Conservation (phyloP, 2,113 vertebrate genomes). For the Festucalex cinctus region DNA sequence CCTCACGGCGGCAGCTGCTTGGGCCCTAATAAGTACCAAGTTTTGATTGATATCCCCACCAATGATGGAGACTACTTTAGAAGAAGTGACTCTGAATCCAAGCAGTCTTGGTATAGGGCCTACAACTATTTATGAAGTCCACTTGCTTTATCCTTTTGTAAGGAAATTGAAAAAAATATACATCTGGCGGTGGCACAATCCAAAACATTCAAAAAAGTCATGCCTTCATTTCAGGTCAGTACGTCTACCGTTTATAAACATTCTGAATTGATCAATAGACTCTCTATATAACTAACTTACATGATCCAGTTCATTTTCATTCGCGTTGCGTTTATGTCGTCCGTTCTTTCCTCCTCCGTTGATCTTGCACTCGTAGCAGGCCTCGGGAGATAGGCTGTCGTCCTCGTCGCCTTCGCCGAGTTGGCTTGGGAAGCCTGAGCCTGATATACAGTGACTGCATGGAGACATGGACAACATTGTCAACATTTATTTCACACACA, state of each 20-base stretch:
- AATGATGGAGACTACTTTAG: no score
- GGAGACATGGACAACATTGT: background rate
- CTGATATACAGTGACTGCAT: slow-evolving; percentile 87
- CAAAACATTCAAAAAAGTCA: background rate
- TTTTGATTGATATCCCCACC: no score
- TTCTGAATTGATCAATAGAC: background rate
- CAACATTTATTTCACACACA: background rate
- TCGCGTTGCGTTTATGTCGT: slow-evolving; percentile 54
- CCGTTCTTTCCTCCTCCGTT: slow-evolving; percentile 78
- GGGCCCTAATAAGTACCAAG: no score
- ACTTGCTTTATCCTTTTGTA: background rate
- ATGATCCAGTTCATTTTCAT: slow-evolving; percentile 71
- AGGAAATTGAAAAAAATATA: background rate
- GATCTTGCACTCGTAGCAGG: slow-evolving; percentile 95
- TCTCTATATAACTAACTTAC: slow-evolving; percentile 31
- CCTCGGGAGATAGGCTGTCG: slow-evolving; percentile 79
- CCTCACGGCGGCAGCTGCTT: no score
- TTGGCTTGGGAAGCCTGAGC: slow-evolving; percentile 71
- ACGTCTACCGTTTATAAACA: background rate
- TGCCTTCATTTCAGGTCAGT: background rate
- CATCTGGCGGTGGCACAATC: background rate
- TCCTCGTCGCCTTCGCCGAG: slow-evolving; percentile 77
- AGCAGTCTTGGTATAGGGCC: no score
- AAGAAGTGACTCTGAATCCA: no score
- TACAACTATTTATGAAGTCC: no score